A percentile compares a stretch with the other conserved stretches of the same genome.
These are phyloP conservation scores for Zoroaster sp. DNA, from an alignment of 53 echinoderm and acorn worm genomes.

Conservation along the genomic window DNA sequence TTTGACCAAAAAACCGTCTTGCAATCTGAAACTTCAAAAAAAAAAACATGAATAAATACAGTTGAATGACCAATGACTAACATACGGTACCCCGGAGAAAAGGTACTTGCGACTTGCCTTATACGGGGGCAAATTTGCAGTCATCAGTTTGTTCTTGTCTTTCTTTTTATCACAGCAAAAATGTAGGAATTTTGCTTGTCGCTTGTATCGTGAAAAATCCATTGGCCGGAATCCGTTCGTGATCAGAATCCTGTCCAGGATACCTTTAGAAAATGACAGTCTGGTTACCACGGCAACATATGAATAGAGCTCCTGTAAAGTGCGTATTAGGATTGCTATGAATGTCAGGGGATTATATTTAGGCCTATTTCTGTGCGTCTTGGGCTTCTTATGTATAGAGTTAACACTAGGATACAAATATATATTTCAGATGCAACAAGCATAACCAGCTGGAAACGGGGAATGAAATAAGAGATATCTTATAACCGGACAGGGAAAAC, in stretches of 20 bases:
- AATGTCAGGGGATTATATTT: too few relatives aligned
- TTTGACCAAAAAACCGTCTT: not conserved
- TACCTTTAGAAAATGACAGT: not conserved
- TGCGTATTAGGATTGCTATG: too few relatives aligned
- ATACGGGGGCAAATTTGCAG: not conserved
- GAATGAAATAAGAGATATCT: too few relatives aligned
- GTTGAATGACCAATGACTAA: too few relatives aligned
- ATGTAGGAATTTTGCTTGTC: not conserved
- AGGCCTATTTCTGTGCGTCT: too few relatives aligned
- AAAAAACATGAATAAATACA: not conserved
- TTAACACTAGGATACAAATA: too few relatives aligned
- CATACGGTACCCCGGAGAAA: too few relatives aligned
- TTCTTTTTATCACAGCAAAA: not conserved
- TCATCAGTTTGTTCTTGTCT: not conserved
- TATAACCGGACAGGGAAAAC: too few relatives aligned
- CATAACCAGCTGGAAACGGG: too few relatives aligned
- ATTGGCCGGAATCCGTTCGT: constrained; percentile 4
- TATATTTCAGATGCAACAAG: too few relatives aligned
- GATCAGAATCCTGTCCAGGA: constrained; percentile 2
- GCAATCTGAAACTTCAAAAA: not conserved
- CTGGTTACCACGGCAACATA: constrained; percentile 11
- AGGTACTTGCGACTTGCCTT: too few relatives aligned
- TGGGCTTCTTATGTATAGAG: too few relatives aligned
- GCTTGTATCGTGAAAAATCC: not conserved
- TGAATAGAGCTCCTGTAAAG: not conserved